Evolutionary conservation across 2,113 vertebrate species (phyloP), one percentile per base, ranked within the genome.

Genomic region (Laticauda laticaudata): DNA sequence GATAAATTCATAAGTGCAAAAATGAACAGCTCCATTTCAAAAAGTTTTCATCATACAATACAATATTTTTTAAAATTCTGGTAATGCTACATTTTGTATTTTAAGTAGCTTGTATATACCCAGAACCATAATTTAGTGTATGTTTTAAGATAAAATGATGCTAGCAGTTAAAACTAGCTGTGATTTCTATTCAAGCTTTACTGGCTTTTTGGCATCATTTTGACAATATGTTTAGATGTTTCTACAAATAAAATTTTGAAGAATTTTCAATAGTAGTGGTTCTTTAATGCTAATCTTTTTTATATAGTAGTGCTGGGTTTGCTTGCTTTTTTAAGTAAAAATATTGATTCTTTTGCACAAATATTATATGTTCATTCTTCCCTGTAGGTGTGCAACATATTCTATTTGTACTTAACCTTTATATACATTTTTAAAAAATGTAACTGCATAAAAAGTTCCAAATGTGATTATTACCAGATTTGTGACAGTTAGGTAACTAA

Each of bases 181-280:
- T 91, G 90, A 95, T 2, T 90, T 54, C 26, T 91, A 45, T 88
- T 94, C 90, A 87, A 7, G 54, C 92, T 93, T 92, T 21, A 0
- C 75, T 91, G 81, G 88, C 93, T 95, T 96, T 96, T 93, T n/a
- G 95, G 92, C 92, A 14, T 90, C 92, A 21, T 95, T 93, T 96
- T 94, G 59, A 90, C 88, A 92, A 86, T 96, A 94, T 92, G 93
- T 96, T 97, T 96, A 93, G 96, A 92, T 55, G 53, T 97, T 97
- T 96, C 94, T 95, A 95, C 87, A 93, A 98, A 98, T 97, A 98
- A 98, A 98, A 93, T 93, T 96, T 94, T 96, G 93, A 95, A 91
- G 89, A 96, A 93, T 64, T 93, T n/a, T 87, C 81, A 34, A 18
- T 51, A 4, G 55, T 95, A 94, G 94, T 95, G 89, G 56, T 91